phyloP scores from a whole-genome alignment of 2,797 vertebrate species.

The Cuculus canorus region DNA sequence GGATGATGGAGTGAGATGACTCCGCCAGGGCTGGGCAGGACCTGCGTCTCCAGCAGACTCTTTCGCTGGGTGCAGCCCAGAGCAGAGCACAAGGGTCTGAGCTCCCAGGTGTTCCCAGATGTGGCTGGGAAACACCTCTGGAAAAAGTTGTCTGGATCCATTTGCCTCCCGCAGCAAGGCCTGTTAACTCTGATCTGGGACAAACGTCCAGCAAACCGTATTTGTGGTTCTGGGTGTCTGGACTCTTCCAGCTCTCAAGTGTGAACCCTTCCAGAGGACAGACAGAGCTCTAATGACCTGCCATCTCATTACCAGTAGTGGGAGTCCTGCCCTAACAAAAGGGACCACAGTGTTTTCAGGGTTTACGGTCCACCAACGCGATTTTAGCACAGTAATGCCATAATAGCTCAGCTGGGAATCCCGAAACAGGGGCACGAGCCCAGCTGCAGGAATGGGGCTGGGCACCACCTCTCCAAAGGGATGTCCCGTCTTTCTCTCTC shows the following conservation, averaged over 20 bases:
- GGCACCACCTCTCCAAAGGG: neutral
- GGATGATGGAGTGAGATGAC: neutral
- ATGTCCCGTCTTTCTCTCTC: neutral
- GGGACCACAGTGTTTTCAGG: neutral
- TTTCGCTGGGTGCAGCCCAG: neutral
- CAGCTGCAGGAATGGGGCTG: neutral
- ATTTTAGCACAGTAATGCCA: neutral
- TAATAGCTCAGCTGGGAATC: neutral
- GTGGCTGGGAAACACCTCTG: neutral
- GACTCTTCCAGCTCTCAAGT: neutral
- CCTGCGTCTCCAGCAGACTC: neutral
- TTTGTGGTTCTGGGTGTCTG: neutral
- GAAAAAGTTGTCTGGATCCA: neutral
- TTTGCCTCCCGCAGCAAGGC: neutral
- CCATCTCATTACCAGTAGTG: constrained; percentile 57
- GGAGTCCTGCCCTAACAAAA: constrained; percentile 62
- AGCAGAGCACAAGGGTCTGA: neutral
- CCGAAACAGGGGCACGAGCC: neutral
- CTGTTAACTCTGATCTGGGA: neutral
- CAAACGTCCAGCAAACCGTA: neutral
- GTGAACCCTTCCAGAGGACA: neutral
- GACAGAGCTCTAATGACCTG: neutral
- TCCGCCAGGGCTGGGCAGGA: neutral
- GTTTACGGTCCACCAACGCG: neutral
- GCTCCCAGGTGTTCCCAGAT: neutral